Conservation (phyloP, 92 coral and sea anemone genomes). For the Pocillopora meandrina region DNA sequence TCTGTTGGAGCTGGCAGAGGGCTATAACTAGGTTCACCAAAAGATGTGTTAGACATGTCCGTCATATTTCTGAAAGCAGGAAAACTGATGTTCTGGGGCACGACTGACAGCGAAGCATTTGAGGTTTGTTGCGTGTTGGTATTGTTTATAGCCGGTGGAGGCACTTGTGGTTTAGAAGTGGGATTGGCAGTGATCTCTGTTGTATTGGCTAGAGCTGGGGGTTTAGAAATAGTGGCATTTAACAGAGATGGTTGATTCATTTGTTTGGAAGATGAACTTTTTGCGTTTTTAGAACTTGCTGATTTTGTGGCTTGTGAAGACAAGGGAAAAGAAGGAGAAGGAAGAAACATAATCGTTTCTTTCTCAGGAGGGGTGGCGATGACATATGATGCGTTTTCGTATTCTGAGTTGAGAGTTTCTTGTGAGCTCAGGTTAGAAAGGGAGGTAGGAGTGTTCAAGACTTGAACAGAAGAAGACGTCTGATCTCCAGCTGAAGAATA, state of each 20-base stretch:
- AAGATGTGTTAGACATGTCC: slow-evolving; percentile 5
- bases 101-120: background rate
- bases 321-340: slow-evolving; percentile 31
- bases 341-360: slow-evolving; percentile 36
- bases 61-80: slow-evolving; percentile 27
- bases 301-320: background rate
- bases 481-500: background rate
- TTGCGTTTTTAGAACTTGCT: background rate
- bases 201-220: background rate
- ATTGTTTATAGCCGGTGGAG: background rate
- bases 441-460: background rate
- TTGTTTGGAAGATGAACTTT: background rate
- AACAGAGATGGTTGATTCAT: background rate
- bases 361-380: slow-evolving; percentile 43
- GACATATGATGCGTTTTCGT: slow-evolving; percentile 39
- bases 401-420: slow-evolving; percentile 6
- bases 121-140: background rate
- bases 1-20: slow-evolving; percentile 6
- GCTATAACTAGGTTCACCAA: background rate
- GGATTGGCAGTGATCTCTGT: background rate
- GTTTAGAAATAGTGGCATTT: slow-evolving; percentile 6
- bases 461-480: background rate
- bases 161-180: background rate
- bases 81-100: slow-evolving; percentile 22
- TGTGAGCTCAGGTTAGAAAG: background rate